Conservation (phyloP, 1,140 invertebrate species). For the Zaprionus tsacasi region DNA sequence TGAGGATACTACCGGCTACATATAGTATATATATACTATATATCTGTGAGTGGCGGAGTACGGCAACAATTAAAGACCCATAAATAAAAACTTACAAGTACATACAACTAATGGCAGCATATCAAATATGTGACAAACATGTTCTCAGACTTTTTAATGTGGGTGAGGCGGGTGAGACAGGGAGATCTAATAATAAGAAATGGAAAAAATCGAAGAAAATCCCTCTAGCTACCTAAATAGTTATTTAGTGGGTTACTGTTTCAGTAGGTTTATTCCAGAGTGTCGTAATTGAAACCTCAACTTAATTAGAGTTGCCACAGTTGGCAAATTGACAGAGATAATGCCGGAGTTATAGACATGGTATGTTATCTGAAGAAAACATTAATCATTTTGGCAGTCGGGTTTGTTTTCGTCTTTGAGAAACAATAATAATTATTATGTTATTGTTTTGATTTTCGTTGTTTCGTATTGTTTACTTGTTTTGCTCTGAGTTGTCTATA, state of each 20-base stretch:
- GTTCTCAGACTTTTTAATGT: conserved; percentile 14
- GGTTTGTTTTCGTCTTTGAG: background rate
- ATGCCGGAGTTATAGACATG: background rate
- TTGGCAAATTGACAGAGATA: background rate
- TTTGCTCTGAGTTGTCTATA: too few species aligned
- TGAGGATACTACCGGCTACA: conserved; percentile 32
- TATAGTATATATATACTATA: conserved; percentile 2
- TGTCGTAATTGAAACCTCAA: background rate
- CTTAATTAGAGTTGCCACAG: background rate
- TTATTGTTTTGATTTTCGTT: conserved; percentile 23
- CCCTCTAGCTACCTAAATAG: background rate
- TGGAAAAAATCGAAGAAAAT: background rate
- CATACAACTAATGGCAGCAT: conserved; percentile 68
- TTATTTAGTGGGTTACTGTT: background rate
- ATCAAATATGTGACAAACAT: conserved; percentile 71
- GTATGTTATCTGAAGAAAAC: background rate
- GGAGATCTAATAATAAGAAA: background rate
- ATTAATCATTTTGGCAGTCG: too few species aligned
- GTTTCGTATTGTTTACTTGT: conserved; percentile 2
- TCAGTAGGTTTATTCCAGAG: background rate
- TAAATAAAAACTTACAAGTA: conserved; percentile 61
- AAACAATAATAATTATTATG: conserved; percentile 12
- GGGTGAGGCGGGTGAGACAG: background rate
- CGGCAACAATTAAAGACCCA: conserved; percentile 54
- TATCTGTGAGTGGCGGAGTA: conserved; percentile 31